A percentile compares a stretch with the other conserved stretches of the same genome.
phyloP scores from a whole-genome alignment of 1,140 invertebrate genomes.

The Drosophila setifemur region DNA sequence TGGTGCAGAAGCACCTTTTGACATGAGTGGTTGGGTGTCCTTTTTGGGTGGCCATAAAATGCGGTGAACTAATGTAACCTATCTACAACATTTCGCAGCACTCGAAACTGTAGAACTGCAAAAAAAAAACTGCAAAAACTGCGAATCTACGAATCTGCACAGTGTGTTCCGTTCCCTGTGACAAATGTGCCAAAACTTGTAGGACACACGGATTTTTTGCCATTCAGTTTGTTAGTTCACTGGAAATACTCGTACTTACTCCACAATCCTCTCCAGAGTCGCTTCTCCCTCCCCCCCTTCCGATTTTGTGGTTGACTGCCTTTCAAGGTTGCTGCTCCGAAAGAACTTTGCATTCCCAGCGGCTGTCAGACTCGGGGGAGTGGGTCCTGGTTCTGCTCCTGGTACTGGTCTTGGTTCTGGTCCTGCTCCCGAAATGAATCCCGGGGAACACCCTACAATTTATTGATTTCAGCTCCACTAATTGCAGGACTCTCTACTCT shows the following conservation, averaged over 20 bases:
- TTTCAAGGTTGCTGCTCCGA: constrained; percentile 48
- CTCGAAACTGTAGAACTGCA: too few species aligned
- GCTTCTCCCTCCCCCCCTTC: too few species aligned
- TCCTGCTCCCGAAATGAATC: too few species aligned
- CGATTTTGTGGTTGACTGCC: too few species aligned
- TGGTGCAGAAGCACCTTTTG: constrained; percentile 69
- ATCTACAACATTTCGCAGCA: constrained; percentile 56
- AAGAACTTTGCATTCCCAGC: constrained; percentile 56
- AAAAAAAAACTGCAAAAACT: too few species aligned
- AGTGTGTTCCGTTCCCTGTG: constrained; percentile 43
- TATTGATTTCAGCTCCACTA: constrained; percentile 45
- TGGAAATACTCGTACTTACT: too few species aligned
- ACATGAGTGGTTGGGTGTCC: constrained; percentile 29
- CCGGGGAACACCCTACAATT: constrained; percentile 14
- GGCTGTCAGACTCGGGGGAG: too few species aligned
- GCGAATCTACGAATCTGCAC: not conserved
- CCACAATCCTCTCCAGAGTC: too few species aligned
- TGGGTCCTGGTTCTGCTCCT: too few species aligned
- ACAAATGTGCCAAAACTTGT: constrained; percentile 71
- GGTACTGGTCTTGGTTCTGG: too few species aligned
- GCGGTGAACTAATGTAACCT: constrained; percentile 56
- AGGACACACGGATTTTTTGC: not conserved
- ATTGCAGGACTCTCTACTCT: constrained; percentile 1
- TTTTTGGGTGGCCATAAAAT: constrained; percentile 56
- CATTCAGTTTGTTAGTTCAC: not conserved